A percentile compares a stretch with the other conserved stretches of the same genome.
Conservation (phyloP, 2,888 invertebrate genomes). For the Alviniconcha strummeri region DNA sequence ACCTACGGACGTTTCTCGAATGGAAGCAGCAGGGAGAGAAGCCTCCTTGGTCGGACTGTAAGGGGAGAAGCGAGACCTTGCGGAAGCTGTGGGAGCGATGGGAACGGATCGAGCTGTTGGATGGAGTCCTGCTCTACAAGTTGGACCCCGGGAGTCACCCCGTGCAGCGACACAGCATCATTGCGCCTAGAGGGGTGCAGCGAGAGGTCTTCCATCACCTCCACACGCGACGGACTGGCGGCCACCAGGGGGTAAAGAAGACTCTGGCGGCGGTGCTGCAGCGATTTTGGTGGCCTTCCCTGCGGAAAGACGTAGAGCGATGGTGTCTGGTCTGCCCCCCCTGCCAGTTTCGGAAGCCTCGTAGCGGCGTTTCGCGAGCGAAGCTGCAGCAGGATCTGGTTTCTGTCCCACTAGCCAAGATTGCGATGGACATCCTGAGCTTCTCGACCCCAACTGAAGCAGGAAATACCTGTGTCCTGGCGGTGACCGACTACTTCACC, state of each 20-base stretch:
- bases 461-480: background rate
- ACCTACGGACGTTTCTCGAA: background rate
- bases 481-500: background rate
- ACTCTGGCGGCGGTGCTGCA: background rate
- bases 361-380: background rate
- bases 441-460: background rate
- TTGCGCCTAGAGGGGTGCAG: background rate
- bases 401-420: background rate
- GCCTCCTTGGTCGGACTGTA: background rate
- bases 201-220: background rate
- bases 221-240: background rate
- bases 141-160: background rate
- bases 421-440: constrained; percentile 1
- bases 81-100: background rate
- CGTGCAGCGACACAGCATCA: background rate
- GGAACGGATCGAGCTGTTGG: background rate
- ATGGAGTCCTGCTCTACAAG: background rate
- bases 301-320: background rate
- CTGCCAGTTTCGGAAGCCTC: background rate
- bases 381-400: background rate
- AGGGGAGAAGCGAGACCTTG: background rate
- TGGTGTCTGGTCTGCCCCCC: background rate
- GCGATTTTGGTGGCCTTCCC: background rate
- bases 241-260: background rate
- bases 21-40: background rate